Base-by-base conservation (phyloP, 1,140 invertebrate genomes). In the Oryzaephilus surinamensis region DNA sequence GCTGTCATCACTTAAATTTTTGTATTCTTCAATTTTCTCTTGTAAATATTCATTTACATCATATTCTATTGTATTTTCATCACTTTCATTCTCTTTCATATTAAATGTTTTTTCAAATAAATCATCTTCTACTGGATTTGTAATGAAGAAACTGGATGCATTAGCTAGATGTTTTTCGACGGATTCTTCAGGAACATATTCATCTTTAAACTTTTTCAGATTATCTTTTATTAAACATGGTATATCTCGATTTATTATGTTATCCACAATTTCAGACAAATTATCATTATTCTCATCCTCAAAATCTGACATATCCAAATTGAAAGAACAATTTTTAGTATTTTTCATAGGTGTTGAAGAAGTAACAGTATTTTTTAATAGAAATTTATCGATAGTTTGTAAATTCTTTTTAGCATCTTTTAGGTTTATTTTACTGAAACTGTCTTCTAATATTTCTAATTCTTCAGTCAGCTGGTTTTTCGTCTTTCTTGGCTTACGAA, bases 251-350 rank as follows among this genome's bases (percentile, higher is more conserved):
- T 52, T 54, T 1, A 74, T 55, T 12, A 77, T 77, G 17, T 64
- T 60, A 12, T 77, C 69, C 5, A 79, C 65, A 42, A 80, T 70
- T 30, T 68, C 63, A 0, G 76, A 77, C 47, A 80, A 55, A 38
- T 80, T 63, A 7, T 64, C 64, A 13, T 61, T 47, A 26, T 61
- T 56, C 38, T 69, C 65, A 31, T 70, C 70, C 3, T 54, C 52
- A 45, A 55, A 56, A 31, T 57, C 49, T 5, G 51, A 49, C 6
- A 44, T 40, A 24, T 67, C 52, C 6, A 47, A 33, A 28, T 59
- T 49, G 14, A 64, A 33, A 15, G 60, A 35, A 35, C 37, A 51
- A 28, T 46, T 33, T 23, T 37, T 47, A 8, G 51, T 45, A 4
- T 44, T 38, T 50, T 58, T 62, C 8, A 31, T 53, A 20, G 46